A percentile compares a stretch with the other conserved stretches of the same genome.
Evolutionary conservation across 1,140 invertebrate species (phyloP).

Genomic region (Phocides pigmalion): DNA sequence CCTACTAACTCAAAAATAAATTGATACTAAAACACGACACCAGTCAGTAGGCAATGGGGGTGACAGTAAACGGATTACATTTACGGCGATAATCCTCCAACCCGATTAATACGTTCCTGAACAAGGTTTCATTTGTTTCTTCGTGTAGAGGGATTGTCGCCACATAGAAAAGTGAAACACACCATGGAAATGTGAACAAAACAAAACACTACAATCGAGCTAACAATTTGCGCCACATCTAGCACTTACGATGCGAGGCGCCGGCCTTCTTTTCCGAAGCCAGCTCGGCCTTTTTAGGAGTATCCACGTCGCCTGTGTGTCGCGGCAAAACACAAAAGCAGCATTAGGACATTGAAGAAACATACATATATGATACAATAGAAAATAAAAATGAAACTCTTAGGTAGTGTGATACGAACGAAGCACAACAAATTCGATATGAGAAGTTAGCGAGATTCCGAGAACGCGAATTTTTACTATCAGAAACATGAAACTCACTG

Average conservation of each 20-base stretch:
- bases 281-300: slow-evolving; percentile 79
- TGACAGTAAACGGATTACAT: slow-evolving; percentile 28
- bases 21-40: slow-evolving; percentile 24
- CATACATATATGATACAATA: slow-evolving; percentile 39
- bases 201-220: slow-evolving; percentile 54
- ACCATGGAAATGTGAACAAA: slow-evolving; percentile 39
- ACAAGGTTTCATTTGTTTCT: slow-evolving; percentile 23
- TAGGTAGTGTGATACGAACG: slow-evolving; percentile 34
- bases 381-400: slow-evolving; percentile 7
- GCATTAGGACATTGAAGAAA: slow-evolving; percentile 76
- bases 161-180: slow-evolving; percentile 23
- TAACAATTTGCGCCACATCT: slow-evolving; percentile 74
- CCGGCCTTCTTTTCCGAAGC: slow-evolving; percentile 76
- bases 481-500: slow-evolving; percentile 66
- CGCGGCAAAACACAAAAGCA: slow-evolving; percentile 79
- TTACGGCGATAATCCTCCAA: slow-evolving; percentile 37
- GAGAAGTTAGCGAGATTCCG: slow-evolving; percentile 1
- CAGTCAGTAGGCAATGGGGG: slow-evolving; percentile 17
- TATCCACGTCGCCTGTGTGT: slow-evolving; percentile 77
- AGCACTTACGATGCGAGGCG: slow-evolving; percentile 80
- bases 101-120: slow-evolving; percentile 19
- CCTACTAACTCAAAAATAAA: slow-evolving; percentile 8
- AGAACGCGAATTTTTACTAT: slow-evolving; percentile 13
- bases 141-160: slow-evolving; percentile 38
- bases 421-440: slow-evolving; percentile 23